Evolutionary conservation across 2,113 vertebrate species (phyloP), one percentile per base, ranked within the genome.

Genomic region (Microtus pennsylvanicus): DNA sequence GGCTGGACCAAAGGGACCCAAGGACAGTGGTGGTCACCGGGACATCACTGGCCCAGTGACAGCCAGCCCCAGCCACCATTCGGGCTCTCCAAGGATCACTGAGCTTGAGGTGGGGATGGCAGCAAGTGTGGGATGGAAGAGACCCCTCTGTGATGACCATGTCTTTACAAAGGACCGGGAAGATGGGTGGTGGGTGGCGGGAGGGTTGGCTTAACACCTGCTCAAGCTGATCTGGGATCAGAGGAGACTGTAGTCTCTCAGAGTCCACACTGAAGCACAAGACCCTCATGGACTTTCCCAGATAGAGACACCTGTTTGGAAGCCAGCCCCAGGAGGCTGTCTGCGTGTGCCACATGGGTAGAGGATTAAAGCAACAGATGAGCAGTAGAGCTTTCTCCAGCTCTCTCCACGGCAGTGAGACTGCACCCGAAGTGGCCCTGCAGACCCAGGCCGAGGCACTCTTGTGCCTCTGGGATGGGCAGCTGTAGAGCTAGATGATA

Each of bases 301-400:
- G 88, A 42, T 52, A 50, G 52, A n/a, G 91, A 35, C 2, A 3
- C n/a, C 24, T 0, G 0, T 16, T 0, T 5, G 45, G n/a, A 47
- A 38, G 55, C 9, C 1, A 3, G 22, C 1, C 4, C 28, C 5
- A 11, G 61, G 80, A 12, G 19, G 67, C 75, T 24, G 1, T 0
- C 8, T 22, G 7, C 10, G 1, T 42, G 38, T 58, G 21, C 5
- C 4, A 3, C 0, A 24, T 0, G 16, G 33, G 8, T 30, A 8
- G 47, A 35, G 42, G 22, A n/a, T 47, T 2, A 28, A 33, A 65
- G 42, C 7, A 21, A 11, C 65, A 45, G 16, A 33, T 19, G 13
- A 4, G 14, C 52, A 2, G 70, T 24, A 38, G 72, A 42, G 3
- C n/a, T 4, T 0, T 1, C 7, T 7, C 16, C 14, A 17, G 22